phyloP scores from a whole-genome alignment of 2,113 vertebrate species.

The Mirounga angustirostris region DNA sequence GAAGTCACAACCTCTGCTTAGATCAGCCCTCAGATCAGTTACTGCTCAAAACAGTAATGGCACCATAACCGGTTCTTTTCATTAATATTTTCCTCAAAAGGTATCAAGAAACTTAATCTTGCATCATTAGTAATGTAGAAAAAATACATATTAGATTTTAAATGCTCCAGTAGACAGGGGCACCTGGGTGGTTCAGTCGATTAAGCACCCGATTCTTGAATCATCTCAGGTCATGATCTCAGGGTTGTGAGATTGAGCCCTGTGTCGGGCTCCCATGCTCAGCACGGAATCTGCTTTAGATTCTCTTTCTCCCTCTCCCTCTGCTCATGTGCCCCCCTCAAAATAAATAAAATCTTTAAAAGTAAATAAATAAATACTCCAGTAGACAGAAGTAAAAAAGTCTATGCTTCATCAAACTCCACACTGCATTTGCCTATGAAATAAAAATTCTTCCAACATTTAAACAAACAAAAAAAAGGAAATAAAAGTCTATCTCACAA shows the following conservation, averaged over 20 bases:
- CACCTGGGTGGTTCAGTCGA: neutral
- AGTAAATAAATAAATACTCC: conserved; percentile 30
- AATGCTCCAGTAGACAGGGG: neutral
- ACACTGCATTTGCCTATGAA: conserved; percentile 23
- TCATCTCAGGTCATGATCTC: neutral
- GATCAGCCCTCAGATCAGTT: neutral
- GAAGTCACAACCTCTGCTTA: neutral
- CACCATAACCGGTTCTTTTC: neutral
- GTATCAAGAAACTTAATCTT: conserved; percentile 39
- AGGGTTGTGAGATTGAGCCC: neutral
- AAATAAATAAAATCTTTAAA: neutral
- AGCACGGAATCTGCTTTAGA: neutral
- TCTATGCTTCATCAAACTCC: conserved; percentile 25
- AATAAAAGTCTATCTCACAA: conserved; percentile 45
- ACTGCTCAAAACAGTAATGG: neutral
- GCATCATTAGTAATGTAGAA: conserved; percentile 41
- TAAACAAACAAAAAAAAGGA: conserved; percentile 18
- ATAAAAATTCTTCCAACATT: conserved; percentile 62
- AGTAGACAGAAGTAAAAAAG: conserved; percentile 25
- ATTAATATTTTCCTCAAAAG: conserved; percentile 35
- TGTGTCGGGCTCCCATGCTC: neutral
- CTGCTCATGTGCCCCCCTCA: neutral
- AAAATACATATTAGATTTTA: conserved; percentile 53
- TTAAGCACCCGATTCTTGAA: neutral
- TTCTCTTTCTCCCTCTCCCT: neutral